These are phyloP conservation scores for Marisa cornuarietis DNA, from an alignment of 1,140 invertebrate genomes.

Conservation along the genomic window DNA sequence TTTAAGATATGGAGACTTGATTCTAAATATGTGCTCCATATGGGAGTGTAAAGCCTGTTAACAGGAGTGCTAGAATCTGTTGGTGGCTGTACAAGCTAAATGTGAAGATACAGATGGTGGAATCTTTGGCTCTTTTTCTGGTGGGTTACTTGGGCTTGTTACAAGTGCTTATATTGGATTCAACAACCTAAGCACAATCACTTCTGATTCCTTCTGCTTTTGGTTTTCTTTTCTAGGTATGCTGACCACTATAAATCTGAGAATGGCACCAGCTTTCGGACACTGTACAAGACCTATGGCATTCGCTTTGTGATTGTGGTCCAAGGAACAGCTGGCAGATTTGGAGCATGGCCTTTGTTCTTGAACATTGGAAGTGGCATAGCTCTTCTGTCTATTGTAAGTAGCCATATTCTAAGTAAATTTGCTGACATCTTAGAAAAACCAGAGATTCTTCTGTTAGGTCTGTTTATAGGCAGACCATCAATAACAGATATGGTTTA, in stretches of 20 bases:
- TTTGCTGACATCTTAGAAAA: too few relatives aligned
- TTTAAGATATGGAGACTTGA: too few relatives aligned
- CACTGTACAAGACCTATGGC: conserved; percentile 70
- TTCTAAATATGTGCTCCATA: too few relatives aligned
- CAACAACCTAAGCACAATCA: background rate
- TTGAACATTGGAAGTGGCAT: conserved; percentile 70
- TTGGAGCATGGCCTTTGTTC: conserved; percentile 67
- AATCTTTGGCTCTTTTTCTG: background rate
- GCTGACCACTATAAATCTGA: conserved; percentile 63
- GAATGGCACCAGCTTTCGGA: conserved; percentile 62
- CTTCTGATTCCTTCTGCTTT: background rate
- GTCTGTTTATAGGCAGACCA: too few relatives aligned
- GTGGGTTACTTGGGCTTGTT: too few relatives aligned
- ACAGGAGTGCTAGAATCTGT: too few relatives aligned
- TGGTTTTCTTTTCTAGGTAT: conserved; percentile 58
- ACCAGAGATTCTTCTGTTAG: too few relatives aligned
- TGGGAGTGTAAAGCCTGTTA: too few relatives aligned
- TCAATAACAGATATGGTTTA: too few relatives aligned
- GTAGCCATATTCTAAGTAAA: conserved; percentile 27
- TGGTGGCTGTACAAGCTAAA: too few relatives aligned
- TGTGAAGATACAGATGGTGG: too few relatives aligned
- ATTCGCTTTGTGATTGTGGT: conserved; percentile 69
- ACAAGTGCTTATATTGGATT: background rate
- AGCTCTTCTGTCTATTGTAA: conserved; percentile 68
- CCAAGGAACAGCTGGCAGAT: conserved; percentile 68